These are phyloP conservation scores for Luperina testacea DNA, from an alignment of 2,888 invertebrate genomes.

Conservation along the genomic window DNA sequence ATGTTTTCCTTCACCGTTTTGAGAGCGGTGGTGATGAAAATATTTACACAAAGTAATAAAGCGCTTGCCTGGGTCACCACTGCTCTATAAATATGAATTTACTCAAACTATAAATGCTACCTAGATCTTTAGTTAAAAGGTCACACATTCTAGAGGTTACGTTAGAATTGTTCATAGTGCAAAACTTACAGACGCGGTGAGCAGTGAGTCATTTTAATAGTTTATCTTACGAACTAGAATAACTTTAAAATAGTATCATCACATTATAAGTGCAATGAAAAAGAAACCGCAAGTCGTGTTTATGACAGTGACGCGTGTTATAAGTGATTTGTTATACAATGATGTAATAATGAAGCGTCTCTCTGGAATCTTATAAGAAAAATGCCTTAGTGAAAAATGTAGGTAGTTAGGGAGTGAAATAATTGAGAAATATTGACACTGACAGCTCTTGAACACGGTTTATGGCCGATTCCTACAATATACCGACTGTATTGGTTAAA, in stretches of 20 bases:
- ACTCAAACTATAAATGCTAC: background rate
- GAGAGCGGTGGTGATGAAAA: background rate
- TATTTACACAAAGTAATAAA: background rate
- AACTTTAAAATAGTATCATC: constrained; percentile 38
- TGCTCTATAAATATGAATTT: constrained; percentile 5
- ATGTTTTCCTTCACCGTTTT: background rate
- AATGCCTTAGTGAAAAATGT: background rate
- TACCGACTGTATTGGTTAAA: too few species aligned
- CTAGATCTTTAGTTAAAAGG: constrained; percentile 16
- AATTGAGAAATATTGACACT: background rate
- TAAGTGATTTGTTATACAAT: constrained; percentile 43
- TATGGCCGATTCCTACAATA: too few species aligned
- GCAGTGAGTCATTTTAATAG: constrained; percentile 42
- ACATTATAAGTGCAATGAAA: constrained; percentile 48
- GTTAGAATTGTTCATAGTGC: background rate
- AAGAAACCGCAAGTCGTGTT: constrained; percentile 58
- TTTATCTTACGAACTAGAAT: constrained; percentile 27
- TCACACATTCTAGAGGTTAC: background rate
- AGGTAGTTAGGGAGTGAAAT: background rate
- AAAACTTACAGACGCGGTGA: background rate
- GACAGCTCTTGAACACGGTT: background rate
- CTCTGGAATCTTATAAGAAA: constrained; percentile 19
- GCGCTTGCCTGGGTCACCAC: background rate
- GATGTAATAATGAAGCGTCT: constrained; percentile 26
- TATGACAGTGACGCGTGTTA: constrained; percentile 36